Percentiles rank a stretch among this genome's conserved stretches.
These are phyloP conservation scores for Drosophila yakuba DNA, from an alignment of 1,140 invertebrate species.

Conservation along the genomic window DNA sequence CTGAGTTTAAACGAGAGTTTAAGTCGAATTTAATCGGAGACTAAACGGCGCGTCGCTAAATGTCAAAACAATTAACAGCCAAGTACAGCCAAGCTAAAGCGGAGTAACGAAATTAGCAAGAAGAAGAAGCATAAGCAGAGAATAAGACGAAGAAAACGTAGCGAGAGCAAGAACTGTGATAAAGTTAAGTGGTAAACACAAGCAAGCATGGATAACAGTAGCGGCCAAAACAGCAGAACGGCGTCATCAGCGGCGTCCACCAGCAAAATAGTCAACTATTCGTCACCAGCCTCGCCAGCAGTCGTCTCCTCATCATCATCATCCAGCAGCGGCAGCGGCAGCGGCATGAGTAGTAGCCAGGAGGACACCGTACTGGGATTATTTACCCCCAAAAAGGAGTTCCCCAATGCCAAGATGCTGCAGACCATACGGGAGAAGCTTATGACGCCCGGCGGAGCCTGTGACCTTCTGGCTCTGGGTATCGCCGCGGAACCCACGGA, in stretches of 20 bases:
- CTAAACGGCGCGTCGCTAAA: slow-evolving; percentile 44
- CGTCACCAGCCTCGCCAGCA: slow-evolving; percentile 32
- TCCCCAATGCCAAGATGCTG: slow-evolving; percentile 61
- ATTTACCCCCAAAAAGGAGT: slow-evolving; percentile 74
- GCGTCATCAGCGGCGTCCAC: slow-evolving; percentile 18
- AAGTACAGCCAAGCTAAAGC: slow-evolving; percentile 49
- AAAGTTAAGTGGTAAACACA: slow-evolving; percentile 53
- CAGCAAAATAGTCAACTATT: slow-evolving; percentile 68
- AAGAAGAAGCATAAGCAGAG: slow-evolving; percentile 26
- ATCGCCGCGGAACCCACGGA: slow-evolving; percentile 61
- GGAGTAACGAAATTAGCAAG: slow-evolving; percentile 1
- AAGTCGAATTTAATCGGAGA: slow-evolving; percentile 30
- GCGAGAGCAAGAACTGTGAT: slow-evolving; percentile 56
- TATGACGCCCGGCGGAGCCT: slow-evolving; percentile 58
- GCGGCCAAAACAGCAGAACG: slow-evolving; percentile 41
- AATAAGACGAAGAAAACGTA: slow-evolving; percentile 24
- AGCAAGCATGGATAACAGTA: slow-evolving; percentile 72
- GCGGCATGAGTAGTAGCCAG: slow-evolving; percentile 16
- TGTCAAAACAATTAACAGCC: slow-evolving; percentile 58
- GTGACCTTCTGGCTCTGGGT: slow-evolving; percentile 65
- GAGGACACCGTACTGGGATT: slow-evolving; percentile 31
- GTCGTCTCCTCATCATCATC: slow-evolving; percentile 5
- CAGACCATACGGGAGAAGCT: slow-evolving; percentile 70
- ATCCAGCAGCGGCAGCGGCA: slow-evolving; percentile 3
- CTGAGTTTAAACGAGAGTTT: slow-evolving; percentile 5